Base-by-base conservation (phyloP, 2,888 invertebrate species). In the Timandra comae region DNA sequence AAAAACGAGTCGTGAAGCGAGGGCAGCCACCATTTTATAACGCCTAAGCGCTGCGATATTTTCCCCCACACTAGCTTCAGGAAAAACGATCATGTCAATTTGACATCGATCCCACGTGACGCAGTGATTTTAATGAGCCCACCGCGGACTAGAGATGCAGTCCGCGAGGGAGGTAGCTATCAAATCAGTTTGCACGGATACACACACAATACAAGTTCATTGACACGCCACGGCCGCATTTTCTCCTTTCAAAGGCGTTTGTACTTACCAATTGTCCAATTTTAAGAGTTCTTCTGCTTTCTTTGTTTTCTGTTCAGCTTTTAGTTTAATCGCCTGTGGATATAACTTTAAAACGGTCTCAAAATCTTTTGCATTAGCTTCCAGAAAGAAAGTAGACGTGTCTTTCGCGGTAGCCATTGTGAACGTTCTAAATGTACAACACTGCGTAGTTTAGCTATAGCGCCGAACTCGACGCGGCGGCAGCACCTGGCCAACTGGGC, bases 281-380 rank as follows among this genome's bases (percentile, higher is more conserved):
- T 96, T 96, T 82, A 97, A 92, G 71, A 96, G 90, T 86, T 97
- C 97, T 79, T 96, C 96, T 35, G 96, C 94, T 87, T 94, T 97
- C 89, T 96, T 96, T 75, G 91, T 92, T 80, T 93, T 95, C 79
- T 90, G 91, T 78, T 96, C 94, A 46, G 97, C 96, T 87, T 96
- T 97, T 60, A 96, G 85, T 86, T 92, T 91, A 56, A 97, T 88
- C 58, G 95, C 96, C 88, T 96, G 92, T 63, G 96, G 95, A 87
- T 97, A 97, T 68, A 96, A 88, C 87, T 93, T 93, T 71, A 94
- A 90, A 74, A 96, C 95, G 88, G 92, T 92, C 74, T 93, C 93
- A 88, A 93, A 95, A 86, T 94, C 93, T 81, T 88, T 88, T 70
- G 93, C 91, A 86, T 91, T 93, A 79, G 95, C 96, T 88, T 94